phyloP scores from a whole-genome alignment of 2,113 vertebrate species.

The Psilopogon haemacephalus region DNA sequence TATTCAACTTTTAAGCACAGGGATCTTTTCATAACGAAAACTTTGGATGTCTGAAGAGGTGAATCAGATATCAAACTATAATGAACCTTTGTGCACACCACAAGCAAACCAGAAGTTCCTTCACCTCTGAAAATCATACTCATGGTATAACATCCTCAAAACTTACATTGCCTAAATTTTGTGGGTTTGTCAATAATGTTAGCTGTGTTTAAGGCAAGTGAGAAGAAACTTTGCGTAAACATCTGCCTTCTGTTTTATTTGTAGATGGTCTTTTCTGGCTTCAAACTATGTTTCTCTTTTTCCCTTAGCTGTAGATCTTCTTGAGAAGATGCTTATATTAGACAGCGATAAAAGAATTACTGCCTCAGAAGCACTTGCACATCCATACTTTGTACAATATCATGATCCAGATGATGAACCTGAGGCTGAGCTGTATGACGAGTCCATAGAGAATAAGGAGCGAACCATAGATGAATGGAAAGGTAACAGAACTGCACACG shows the following conservation, averaged over 20 bases:
- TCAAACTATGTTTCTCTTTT: neutral
- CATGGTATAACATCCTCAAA: neutral
- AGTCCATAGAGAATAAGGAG: conserved; percentile 91
- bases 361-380: conserved; percentile 88
- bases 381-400: conserved; percentile 96
- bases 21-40: neutral
- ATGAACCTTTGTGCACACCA: neutral
- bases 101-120: neutral
- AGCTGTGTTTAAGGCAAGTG: neutral
- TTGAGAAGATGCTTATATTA: conserved; percentile 95
- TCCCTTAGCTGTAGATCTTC: conserved; percentile 87
- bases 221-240: neutral
- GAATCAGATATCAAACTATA: neutral
- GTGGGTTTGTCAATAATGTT: neutral
- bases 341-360: conserved; percentile 95
- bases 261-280: neutral
- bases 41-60: neutral
- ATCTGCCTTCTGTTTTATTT: neutral
- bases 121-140: neutral
- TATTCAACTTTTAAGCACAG: neutral
- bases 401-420: conserved; percentile 95
- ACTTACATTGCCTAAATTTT: neutral
- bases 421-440: conserved; percentile 88
- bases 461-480: conserved; percentile 95
- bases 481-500: conserved; percentile 72